Conservation (phyloP, 2,113 vertebrate genomes). For the Lophochroa leadbeateri region DNA sequence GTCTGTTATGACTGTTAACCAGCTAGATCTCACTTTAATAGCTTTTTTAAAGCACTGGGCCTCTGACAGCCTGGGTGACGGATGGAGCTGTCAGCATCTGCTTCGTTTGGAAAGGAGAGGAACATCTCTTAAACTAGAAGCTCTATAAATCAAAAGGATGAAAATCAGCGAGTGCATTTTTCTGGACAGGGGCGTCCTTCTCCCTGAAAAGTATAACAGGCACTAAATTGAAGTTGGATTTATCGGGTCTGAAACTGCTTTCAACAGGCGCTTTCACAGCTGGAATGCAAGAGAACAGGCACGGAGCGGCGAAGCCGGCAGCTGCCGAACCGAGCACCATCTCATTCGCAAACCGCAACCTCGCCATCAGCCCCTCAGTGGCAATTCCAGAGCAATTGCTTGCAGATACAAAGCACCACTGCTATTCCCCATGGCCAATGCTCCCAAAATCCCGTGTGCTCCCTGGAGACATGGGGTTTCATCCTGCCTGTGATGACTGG, state of each 20-base stretch:
- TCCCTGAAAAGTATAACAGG: not conserved
- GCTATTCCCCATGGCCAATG: accelerated
- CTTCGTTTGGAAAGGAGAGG: constrained; percentile 39
- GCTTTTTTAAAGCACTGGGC: constrained; percentile 51
- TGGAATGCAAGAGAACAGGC: not conserved
- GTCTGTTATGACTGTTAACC: constrained; percentile 52
- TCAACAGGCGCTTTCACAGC: not conserved
- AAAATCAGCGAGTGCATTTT: constrained; percentile 4
- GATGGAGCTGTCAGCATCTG: constrained; percentile 47
- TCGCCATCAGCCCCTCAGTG: not conserved
- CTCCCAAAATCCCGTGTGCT: accelerated
- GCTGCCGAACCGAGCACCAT: accelerated
- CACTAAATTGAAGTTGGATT: constrained; percentile 9
- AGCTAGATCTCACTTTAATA: constrained; percentile 58
- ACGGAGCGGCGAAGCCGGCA: accelerated
- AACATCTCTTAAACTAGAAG: constrained; percentile 32
- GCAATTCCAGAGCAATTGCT: not conserved
- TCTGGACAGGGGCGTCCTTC: constrained; percentile 21
- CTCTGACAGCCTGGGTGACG: constrained; percentile 17
- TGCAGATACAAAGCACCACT: accelerated
- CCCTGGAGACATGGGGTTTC: accelerated
- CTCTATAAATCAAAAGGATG: constrained; percentile 60
- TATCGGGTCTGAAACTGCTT: not conserved
- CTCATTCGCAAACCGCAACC: accelerated
- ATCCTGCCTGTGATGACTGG: accelerated